These are phyloP conservation scores for Temnothorax nylanderi DNA, from an alignment of 1,140 invertebrate species.

Conservation along the genomic window DNA sequence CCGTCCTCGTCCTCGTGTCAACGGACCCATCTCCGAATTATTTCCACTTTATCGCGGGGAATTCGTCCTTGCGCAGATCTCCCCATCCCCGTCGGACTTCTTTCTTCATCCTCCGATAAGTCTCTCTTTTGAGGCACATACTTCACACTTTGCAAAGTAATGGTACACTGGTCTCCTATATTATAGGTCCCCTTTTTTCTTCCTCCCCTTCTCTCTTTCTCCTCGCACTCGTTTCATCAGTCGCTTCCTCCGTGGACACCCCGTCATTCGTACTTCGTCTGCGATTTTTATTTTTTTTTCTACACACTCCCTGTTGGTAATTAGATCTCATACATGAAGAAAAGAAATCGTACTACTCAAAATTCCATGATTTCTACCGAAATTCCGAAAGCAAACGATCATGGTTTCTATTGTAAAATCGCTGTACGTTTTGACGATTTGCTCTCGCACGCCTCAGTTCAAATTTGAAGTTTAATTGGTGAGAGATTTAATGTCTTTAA, in stretches of 20 bases:
- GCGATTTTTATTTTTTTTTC: constrained; percentile 13
- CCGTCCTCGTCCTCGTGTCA: not conserved
- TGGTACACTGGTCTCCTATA: not conserved
- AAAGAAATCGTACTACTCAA: not conserved
- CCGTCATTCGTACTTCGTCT: not conserved
- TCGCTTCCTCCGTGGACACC: not conserved
- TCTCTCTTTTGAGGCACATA: not conserved
- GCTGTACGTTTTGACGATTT: not conserved
- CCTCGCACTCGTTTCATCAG: not conserved
- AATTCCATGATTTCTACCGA: not conserved
- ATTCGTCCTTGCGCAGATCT: not conserved
- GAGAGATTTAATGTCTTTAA: not conserved
- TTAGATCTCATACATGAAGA: constrained; percentile 19
- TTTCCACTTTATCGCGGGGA: constrained; percentile 33
- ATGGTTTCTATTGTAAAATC: not conserved
- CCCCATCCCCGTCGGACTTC: not conserved
- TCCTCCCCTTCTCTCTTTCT: not conserved
- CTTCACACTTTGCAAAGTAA: constrained; percentile 28
- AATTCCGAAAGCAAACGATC: constrained; percentile 12
- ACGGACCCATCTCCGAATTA: not conserved
- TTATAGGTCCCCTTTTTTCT: not conserved
- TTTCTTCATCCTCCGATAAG: constrained; percentile 35
- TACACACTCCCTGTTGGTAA: constrained; percentile 14
- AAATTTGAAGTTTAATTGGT: not conserved
- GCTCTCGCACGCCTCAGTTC: not conserved